Evolutionary conservation across 2,888 invertebrate genomes (phyloP), one percentile per base, ranked within the genome.

Genomic region (Drosophila austrosaltans): DNA sequence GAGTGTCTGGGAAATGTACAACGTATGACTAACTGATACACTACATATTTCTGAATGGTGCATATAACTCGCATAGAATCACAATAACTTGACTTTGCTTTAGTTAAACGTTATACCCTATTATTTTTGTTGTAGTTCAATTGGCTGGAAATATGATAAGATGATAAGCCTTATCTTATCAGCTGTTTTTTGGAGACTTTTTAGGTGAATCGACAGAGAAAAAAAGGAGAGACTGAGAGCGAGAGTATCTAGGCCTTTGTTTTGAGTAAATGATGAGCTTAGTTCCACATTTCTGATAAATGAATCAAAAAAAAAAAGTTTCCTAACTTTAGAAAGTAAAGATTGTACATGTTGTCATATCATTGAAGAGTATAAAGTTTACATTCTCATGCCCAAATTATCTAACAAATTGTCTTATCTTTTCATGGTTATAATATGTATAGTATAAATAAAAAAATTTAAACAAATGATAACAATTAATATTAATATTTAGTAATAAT

Each of bases 91-190:
- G 1, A 16, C 1, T 36, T 7, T 6, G 7, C 16, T 12, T n/a
- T 5, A 4, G 2, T 2, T 5, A n/a, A 8, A 0, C 8, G 8
- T 63, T 53, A 39, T n/a, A 57, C 63, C 10, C 10, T 12, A 1
- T 4, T 16, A 4, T 25, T 48, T 8, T 3, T 16, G 3, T 6
- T 12, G 22, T 12, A 48, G 48, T 12, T 25, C 40, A 40, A 12
- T 2, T 12, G 22, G 22, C 22, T 12, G 48, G 25, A 48, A 48
- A 25, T 10, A 25, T 48, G 48, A 48, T 48, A 48, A 48, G 48
- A 48, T 8, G 82, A 83, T 83, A 81, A 83, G 88, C 86, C 81
- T 71, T 82, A 82, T 87, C 88, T 78, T 20, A 66, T 75, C 77
- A 70, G 64, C 63, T 68, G 65, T 48, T 48, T 48, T 59, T 69